Percentiles rank a stretch among this genome's conserved stretches.
Evolutionary conservation across 2,888 invertebrate species (phyloP).

Genomic region (Acutogordius australiensis): DNA sequence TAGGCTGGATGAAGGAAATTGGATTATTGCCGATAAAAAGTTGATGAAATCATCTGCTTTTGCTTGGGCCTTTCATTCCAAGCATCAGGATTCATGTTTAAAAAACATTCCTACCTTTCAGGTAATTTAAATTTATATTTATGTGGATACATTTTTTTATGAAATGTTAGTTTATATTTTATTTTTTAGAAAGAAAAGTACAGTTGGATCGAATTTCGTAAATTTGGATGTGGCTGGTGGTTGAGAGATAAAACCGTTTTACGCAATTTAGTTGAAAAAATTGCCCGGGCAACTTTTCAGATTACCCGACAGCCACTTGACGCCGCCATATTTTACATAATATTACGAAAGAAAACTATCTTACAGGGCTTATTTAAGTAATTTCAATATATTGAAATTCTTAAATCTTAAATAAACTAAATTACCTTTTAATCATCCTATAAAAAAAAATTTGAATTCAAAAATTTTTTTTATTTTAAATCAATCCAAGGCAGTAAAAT

Average conservation of each 20-base stretch:
- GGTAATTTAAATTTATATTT: neutral
- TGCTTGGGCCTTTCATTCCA: conserved; percentile 97
- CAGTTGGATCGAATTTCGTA: conserved; percentile 60
- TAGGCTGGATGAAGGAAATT: too few relatives aligned
- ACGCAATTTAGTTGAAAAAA: conserved; percentile 52
- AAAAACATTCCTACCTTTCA: conserved; percentile 37
- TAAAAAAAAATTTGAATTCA: too few relatives aligned
- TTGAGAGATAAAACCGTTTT: conserved; percentile 50
- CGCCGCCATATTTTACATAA: conserved; percentile 78
- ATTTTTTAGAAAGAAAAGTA: conserved; percentile 24
- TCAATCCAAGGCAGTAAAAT: too few relatives aligned
- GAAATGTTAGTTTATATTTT: neutral
- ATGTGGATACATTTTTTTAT: neutral
- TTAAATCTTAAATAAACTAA: too few relatives aligned
- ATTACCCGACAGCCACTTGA: conserved; percentile 73
- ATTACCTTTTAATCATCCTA: too few relatives aligned
- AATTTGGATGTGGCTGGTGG: conserved; percentile 88
- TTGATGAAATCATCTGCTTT: conserved; percentile 36
- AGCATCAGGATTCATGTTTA: conserved; percentile 73
- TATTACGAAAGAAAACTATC: conserved; percentile 84
- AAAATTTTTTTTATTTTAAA: too few relatives aligned
- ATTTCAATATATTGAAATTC: too few relatives aligned
- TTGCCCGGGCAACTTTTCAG: conserved; percentile 75
- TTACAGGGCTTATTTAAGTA: conserved; percentile 62
- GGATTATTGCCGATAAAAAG: too few relatives aligned